These are phyloP conservation scores for Lucifuga dentata DNA, from an alignment of 2,113 vertebrate species.

Conservation along the genomic window DNA sequence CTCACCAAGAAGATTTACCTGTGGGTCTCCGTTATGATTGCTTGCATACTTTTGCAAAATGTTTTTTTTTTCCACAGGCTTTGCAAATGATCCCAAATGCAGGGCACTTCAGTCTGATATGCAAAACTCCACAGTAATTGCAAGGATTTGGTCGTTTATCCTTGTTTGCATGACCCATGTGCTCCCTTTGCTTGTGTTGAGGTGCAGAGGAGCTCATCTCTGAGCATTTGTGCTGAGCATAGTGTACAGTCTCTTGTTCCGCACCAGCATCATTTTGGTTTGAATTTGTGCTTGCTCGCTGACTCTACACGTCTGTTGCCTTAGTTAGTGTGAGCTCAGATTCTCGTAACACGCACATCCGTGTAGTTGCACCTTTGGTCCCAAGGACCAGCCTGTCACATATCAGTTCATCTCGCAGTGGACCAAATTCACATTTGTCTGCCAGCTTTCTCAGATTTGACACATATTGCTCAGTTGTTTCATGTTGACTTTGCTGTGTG, in stretches of 20 bases:
- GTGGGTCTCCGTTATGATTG: background rate
- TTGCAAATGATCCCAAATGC: background rate
- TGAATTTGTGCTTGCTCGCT: constrained; percentile 3
- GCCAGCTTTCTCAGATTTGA: constrained; percentile 2
- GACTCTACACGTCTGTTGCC: background rate
- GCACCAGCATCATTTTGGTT: background rate
- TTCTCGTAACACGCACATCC: background rate
- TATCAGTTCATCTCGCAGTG: background rate
- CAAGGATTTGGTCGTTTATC: too few species aligned
- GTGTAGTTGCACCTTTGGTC: background rate
- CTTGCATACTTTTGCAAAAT: too few species aligned
- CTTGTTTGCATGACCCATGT: too few species aligned
- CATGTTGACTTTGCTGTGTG: background rate
- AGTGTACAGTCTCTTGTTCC: background rate
- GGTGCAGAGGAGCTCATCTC: too few species aligned
- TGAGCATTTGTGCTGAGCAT: background rate
- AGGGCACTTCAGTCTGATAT: background rate
- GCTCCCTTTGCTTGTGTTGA: too few species aligned
- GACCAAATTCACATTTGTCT: constrained; percentile 2
- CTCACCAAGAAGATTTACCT: background rate
- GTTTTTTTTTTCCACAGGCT: background rate
- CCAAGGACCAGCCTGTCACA: background rate
- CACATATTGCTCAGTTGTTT: background rate
- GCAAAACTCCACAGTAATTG: background rate
- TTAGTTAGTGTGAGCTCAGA: background rate